These are phyloP conservation scores for Struthidea cinerea DNA, from an alignment of 2,113 vertebrate species.

Conservation along the genomic window DNA sequence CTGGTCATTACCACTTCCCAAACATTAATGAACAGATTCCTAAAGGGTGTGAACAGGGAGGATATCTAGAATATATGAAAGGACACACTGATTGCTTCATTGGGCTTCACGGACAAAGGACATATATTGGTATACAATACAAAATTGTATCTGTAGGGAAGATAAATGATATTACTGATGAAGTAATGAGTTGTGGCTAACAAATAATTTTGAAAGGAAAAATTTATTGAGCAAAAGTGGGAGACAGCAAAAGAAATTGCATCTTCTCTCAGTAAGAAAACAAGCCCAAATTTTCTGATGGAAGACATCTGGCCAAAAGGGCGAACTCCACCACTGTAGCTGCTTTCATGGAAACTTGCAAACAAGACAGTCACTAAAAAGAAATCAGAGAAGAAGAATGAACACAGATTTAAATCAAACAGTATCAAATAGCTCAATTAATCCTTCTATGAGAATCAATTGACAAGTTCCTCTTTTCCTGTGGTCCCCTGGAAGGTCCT, in stretches of 20 bases:
- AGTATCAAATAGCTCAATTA: background rate
- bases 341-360: background rate
- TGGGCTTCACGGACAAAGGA: background rate
- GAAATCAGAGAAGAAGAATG: background rate
- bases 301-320: background rate
- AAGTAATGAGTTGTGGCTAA: background rate
- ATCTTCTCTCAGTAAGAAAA: background rate
- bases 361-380: background rate
- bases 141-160: background rate
- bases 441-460: background rate
- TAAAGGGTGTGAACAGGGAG: background rate
- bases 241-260: background rate
- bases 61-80: background rate
- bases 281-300: background rate
- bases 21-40: background rate
- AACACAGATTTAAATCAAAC: background rate
- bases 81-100: background rate
- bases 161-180: background rate
- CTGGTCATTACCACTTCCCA: background rate
- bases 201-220: background rate
- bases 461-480: rapidly evolving
- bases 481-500: rapidly evolving
- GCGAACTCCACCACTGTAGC: background rate
- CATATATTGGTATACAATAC: background rate
- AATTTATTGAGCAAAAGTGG: background rate